These are phyloP conservation scores for Palythoa heliodiscus DNA, from an alignment of 92 coral and sea anemone species.

Conservation along the genomic window DNA sequence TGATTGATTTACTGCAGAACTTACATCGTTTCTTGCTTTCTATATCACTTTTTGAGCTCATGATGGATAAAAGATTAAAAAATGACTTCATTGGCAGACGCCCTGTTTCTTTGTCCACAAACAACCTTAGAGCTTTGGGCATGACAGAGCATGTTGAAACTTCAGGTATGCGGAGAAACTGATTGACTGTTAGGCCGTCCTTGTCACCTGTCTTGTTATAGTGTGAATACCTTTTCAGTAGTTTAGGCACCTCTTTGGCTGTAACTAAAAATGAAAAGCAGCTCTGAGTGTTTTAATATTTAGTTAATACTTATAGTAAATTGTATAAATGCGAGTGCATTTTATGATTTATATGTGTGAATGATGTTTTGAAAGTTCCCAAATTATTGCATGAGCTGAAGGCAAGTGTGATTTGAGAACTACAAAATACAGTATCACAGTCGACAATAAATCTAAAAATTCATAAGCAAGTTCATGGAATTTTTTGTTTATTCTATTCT, in stretches of 20 bases:
- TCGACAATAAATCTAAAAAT: too few relatives aligned
- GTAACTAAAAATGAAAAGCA: constrained; percentile 51
- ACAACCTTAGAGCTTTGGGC: constrained; percentile 61
- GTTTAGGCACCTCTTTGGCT: constrained; percentile 68
- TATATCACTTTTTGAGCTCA: background rate
- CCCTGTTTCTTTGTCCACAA: constrained; percentile 61
- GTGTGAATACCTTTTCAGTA: constrained; percentile 66
- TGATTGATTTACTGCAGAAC: too few relatives aligned
- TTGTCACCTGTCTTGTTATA: constrained; percentile 56
- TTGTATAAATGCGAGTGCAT: too few relatives aligned
- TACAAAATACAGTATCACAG: too few relatives aligned
- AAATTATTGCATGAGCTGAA: too few relatives aligned
- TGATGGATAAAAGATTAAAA: background rate
- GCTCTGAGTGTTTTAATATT: background rate
- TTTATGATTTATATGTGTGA: too few relatives aligned
- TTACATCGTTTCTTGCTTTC: background rate
- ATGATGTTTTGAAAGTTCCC: too few relatives aligned
- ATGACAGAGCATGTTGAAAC: constrained; percentile 70
- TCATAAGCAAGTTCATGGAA: too few relatives aligned
- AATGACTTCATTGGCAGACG: constrained; percentile 34
- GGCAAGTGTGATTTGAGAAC: too few relatives aligned
- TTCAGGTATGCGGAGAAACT: constrained; percentile 77
- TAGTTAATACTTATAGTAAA: too few relatives aligned
- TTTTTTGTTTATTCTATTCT: too few relatives aligned
- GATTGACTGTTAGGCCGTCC: constrained; percentile 50